Evolutionary conservation across 23 tunicate genomes (phyloP).

Genomic region (Phallusia fumigata): DNA sequence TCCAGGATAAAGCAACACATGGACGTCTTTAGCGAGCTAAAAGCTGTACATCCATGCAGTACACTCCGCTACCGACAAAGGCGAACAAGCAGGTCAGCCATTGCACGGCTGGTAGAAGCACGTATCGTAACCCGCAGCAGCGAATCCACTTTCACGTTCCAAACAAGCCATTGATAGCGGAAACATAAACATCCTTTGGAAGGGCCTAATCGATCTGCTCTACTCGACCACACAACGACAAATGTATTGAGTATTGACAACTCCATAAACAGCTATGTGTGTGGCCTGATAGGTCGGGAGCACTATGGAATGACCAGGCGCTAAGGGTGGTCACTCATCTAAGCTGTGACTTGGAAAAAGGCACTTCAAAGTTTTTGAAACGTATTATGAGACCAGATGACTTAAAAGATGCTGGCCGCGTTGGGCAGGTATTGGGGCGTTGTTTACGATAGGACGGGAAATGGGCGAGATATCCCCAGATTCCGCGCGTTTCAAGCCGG

Average conservation of each 20-base stretch:
- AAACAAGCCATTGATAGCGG: neutral
- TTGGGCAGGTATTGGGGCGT: neutral
- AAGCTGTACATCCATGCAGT: no score
- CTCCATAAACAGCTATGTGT: conserved; percentile 1
- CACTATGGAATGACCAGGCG: neutral
- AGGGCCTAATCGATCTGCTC: neutral
- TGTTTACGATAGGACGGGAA: conserved; percentile 1
- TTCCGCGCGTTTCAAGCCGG: conserved; percentile 6
- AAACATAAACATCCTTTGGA: neutral
- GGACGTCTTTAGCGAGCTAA: no score
- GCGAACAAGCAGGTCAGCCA: neutral
- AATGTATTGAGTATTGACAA: conserved; percentile 2
- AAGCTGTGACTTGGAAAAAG: neutral
- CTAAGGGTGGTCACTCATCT: conserved; percentile 4
- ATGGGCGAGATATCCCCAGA: neutral
- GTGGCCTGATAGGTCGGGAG: neutral
- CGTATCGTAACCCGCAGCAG: neutral
- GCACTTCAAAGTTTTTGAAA: neutral
- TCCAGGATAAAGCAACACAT: no score
- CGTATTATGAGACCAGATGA: no score
- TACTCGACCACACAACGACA: neutral
- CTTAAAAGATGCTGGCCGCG: neutral
- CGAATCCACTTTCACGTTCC: neutral
- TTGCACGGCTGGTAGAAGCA: neutral
- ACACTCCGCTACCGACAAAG: neutral